These are phyloP conservation scores for Thymallus thymallus DNA, from an alignment of 2,113 vertebrate genomes.

Conservation along the genomic window DNA sequence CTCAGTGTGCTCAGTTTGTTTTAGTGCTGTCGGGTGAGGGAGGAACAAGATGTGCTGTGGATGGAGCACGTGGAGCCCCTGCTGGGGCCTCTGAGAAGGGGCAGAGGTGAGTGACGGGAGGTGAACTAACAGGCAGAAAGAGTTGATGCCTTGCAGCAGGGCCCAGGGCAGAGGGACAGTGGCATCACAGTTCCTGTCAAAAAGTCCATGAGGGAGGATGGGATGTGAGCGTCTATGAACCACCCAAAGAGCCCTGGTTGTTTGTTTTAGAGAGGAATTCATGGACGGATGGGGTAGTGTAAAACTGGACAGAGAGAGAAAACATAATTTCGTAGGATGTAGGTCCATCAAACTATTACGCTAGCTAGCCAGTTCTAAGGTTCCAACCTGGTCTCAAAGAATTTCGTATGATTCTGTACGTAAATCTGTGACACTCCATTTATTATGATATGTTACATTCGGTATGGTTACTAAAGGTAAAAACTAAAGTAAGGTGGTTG, in stretches of 20 bases:
- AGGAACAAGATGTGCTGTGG: neutral
- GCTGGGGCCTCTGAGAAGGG: neutral
- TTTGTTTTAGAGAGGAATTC: constrained; percentile 41
- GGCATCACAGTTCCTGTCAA: constrained; percentile 18
- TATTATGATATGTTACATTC: no score
- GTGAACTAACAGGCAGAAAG: neutral
- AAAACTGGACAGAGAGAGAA: constrained; percentile 31
- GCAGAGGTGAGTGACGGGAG: constrained; percentile 12
- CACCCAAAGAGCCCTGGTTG: constrained; percentile 7
- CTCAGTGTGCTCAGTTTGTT: neutral
- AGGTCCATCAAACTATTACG: no score
- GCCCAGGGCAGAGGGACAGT: constrained; percentile 10
- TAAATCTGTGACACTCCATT: no score
- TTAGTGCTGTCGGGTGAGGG: neutral
- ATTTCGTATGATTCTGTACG: no score
- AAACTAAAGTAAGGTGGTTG: no score
- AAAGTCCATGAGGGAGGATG: constrained; percentile 11
- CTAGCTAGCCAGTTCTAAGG: no score
- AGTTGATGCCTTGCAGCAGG: constrained; percentile 23
- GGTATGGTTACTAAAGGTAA: no score
- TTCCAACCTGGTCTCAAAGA: no score
- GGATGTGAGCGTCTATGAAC: constrained; percentile 42
- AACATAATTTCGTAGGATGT: constrained; percentile 22
- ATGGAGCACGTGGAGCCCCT: neutral
- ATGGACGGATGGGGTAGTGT: constrained; percentile 17